Evolutionary conservation across 1,140 invertebrate genomes (phyloP).

Genomic region (Tribolium madens): DNA sequence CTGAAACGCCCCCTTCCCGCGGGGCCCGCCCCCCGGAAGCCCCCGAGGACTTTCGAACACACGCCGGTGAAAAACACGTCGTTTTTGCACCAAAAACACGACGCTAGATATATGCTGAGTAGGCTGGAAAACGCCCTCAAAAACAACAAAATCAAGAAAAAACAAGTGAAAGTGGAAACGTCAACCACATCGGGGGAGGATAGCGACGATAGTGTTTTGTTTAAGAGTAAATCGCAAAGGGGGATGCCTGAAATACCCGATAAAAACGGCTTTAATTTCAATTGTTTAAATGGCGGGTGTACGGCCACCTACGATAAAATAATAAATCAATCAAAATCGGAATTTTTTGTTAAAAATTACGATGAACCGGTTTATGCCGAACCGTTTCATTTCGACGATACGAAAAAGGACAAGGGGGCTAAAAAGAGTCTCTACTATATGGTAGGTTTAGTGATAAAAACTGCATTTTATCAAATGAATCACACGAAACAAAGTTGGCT

Average conservation of each 20-base stretch:
- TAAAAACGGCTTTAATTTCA: constrained; percentile 58
- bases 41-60: constrained; percentile 75
- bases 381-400: constrained; percentile 62
- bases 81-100: constrained; percentile 62
- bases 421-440: constrained; percentile 66
- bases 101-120: constrained; percentile 71
- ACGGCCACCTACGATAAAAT: constrained; percentile 62
- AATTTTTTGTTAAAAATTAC: constrained; percentile 60
- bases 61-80: constrained; percentile 56
- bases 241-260: constrained; percentile 49
- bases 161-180: constrained; percentile 51
- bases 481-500: background rate
- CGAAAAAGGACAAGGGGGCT: constrained; percentile 38
- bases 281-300: constrained; percentile 71
- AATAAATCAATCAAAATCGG: constrained; percentile 60
- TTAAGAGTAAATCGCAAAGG: constrained; percentile 53
- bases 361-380: constrained; percentile 68
- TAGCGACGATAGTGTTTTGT: constrained; percentile 59
- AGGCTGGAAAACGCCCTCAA: constrained; percentile 71
- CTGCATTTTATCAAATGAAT: background rate
- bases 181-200: constrained; percentile 59
- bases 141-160: constrained; percentile 66
- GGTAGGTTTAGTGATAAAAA: constrained; percentile 59
- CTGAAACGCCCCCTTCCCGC: constrained; percentile 73
- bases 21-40: constrained; percentile 79